Evolutionary conservation across 2,113 vertebrate genomes (phyloP).

Genomic region (Rhodinocichla rosea): DNA sequence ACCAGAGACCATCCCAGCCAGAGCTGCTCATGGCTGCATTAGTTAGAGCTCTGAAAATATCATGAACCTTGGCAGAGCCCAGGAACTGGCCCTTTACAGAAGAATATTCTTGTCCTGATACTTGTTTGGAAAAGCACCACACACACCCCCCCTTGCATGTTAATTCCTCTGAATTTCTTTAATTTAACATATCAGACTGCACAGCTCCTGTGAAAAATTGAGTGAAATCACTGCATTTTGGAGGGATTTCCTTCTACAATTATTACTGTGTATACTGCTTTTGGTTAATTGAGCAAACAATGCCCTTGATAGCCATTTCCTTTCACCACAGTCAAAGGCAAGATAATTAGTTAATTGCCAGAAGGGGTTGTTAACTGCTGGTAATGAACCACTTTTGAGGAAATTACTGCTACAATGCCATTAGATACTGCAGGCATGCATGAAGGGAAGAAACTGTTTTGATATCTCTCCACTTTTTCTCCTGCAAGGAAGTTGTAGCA

Average conservation of each 20-base stretch:
- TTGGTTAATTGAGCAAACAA: conserved; percentile 74
- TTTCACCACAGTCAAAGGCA: conserved; percentile 50
- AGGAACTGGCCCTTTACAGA: background rate
- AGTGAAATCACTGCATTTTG: background rate
- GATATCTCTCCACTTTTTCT: background rate
- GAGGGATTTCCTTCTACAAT: conserved; percentile 17
- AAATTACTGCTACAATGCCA: conserved; percentile 43
- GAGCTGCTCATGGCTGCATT: background rate
- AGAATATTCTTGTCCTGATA: background rate
- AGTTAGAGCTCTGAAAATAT: background rate
- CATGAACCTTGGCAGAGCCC: background rate
- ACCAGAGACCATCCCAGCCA: background rate
- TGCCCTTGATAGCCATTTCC: conserved; percentile 63
- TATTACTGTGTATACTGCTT: conserved; percentile 61
- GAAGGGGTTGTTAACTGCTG: conserved; percentile 63
- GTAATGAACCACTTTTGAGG: conserved; percentile 66
- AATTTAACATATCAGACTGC: background rate
- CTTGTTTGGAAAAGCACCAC: background rate
- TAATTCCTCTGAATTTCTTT: background rate
- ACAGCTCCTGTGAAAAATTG: background rate
- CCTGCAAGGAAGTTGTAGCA: background rate
- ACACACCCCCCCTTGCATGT: background rate
- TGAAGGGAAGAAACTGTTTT: background rate
- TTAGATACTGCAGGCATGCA: background rate
- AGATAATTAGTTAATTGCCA: conserved; percentile 74